Evolutionary conservation across 2,797 vertebrate species (phyloP), one percentile per base, ranked within the genome.

Genomic region (Allobates femoralis): DNA sequence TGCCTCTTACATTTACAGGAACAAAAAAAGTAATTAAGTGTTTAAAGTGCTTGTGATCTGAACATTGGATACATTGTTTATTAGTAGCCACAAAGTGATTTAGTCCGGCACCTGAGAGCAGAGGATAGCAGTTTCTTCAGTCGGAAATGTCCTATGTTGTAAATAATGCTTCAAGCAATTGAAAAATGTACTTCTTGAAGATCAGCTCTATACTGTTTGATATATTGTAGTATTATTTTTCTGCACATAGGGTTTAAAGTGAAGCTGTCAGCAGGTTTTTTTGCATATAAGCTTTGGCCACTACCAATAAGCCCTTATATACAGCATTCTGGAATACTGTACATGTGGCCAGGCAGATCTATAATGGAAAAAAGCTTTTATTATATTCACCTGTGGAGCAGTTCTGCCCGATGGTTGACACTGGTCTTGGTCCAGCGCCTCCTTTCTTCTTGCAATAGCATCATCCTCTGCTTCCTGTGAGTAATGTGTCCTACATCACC

Each of bases 1-100:
- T 30, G n/a, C 30, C n/a, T 71, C 18, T 28, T 55, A 77, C n/a
- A 60, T 81, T 76, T 66, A 81, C 32, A 51, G 28, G 19, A 7
- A 71, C 37, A 60, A 21, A 53, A 73, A 64, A n/a, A 28, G 41
- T 71, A 60, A 85, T 23, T 69, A 50, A 58, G 41, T 62, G 53
- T 23, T 79, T 85, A 32, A 79, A 79, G n/a, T 26, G 18, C 62
- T 55, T 56, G 50, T n/a, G 3, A 71, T 53, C 18, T 71, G 19
- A 79, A 30, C 15, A 21, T 7, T 37, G 23, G 34, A 19, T 69
- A 34, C 46, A 21, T 60, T 14, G 0, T 32, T 77, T 53, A 14
- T 16, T 51, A 75, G 12, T 75, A 16, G 51, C 28, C 74, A 55
- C n/a, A 75, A 75, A 50, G 14, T 50, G 26, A 28, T 5, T 32